Base-by-base conservation (phyloP, 1,140 invertebrate species). In the Zaprionus tsacasi region DNA sequence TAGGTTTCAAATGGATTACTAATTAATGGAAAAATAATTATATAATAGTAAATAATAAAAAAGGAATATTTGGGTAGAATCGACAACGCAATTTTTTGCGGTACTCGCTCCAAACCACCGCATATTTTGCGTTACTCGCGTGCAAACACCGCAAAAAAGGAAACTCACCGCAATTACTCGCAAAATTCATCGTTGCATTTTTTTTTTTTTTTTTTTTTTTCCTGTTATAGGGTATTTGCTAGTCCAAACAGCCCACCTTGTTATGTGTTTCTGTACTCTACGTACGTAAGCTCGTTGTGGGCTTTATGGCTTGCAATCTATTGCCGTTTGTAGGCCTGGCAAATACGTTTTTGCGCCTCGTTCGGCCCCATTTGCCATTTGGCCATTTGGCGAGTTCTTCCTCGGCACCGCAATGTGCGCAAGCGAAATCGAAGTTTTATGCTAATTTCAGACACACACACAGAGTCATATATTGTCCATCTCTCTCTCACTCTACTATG, bases 361-460 rank as follows among this genome's bases (percentile, higher is more conserved):
- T 54, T 67, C 21, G 50, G 55, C 7, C 70, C 38, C 40, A 17
- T 40, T 45, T 60, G 35, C 68, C 52, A 45, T 30, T 65, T 65
- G 6, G 52, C 45, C 65, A 76, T 65, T 70, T 73, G 73, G 73
- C 70, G 45, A 58, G 70, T 43, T 25, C 40, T 43, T 25, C 40
- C 40, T 17, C 40, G 1, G 45, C 17, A 50, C 48, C 80, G 70
- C 82, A 70, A 63, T 88, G 68, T 88, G 71, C 59, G 55, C 75
- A 69, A 63, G 73, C 67, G 65, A 83, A 89, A 88, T 88, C 87
- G 85, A 89, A 89, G 83, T 88, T 89, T 88, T 88, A 88, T 88
- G 83, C 83, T 88, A 88, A 88, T 87, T 87, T 80, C 55, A 50
- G 58, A 25, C 33, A 17, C 27, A 27, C 50, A 50, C 40, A 36